A percentile compares a stretch with the other conserved stretches of the same genome.
Conservation (phyloP, 1,140 invertebrate species). For the Colletes gigas region DNA sequence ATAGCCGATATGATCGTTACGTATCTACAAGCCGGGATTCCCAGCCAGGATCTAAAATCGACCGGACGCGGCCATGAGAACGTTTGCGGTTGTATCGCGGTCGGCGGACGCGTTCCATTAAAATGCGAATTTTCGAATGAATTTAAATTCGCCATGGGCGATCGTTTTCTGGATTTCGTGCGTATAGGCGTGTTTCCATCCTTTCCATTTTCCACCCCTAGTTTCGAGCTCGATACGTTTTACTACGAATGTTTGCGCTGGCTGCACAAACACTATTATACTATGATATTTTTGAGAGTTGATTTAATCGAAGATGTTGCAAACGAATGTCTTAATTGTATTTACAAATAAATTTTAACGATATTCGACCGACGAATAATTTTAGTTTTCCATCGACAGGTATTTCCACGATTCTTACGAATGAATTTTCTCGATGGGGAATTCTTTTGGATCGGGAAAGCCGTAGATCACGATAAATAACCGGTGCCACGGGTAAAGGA, state of each 20-base stretch:
- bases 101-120: not conserved
- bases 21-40: too few relatives aligned
- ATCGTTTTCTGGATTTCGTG: not conserved
- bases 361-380: not conserved
- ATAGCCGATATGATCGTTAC: too few relatives aligned
- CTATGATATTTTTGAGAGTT: too few relatives aligned
- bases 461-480: slow-evolving; percentile 63
- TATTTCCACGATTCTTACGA: slow-evolving; percentile 17
- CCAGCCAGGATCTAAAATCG: not conserved
- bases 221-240: not conserved
- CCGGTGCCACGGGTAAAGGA: slow-evolving; percentile 22
- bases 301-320: too few relatives aligned
- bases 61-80: not conserved
- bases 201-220: too few relatives aligned
- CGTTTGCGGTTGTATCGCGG: not conserved
- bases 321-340: too few relatives aligned
- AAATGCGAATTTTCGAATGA: slow-evolving; percentile 9
- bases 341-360: too few relatives aligned
- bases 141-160: slow-evolving; percentile 7
- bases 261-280: too few relatives aligned
- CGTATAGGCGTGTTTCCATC: too few relatives aligned
- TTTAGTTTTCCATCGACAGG: slow-evolving; percentile 1
- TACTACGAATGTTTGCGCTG: too few relatives aligned
- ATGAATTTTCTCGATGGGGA: slow-evolving; percentile 45
- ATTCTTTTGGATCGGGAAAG: slow-evolving; percentile 58